These are phyloP conservation scores for Suillia variegata DNA, from an alignment of 2,888 invertebrate genomes.

Conservation along the genomic window DNA sequence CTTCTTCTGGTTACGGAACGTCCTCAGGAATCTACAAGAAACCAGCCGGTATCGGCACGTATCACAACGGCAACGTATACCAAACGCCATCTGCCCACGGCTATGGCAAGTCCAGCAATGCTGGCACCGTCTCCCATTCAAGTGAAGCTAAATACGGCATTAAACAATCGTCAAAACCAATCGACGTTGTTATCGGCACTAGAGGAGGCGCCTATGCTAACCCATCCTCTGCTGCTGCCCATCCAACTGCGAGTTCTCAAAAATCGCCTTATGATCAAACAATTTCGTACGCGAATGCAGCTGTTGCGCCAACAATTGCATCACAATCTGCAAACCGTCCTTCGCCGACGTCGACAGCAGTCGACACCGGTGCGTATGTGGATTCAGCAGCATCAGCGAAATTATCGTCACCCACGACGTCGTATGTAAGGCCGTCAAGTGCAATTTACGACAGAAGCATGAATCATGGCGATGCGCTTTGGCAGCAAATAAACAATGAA, in stretches of 20 bases:
- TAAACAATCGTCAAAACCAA: conserved; percentile 10
- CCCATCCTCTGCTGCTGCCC: conserved; percentile 24
- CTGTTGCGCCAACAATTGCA: conserved; percentile 33
- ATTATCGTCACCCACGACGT: background rate
- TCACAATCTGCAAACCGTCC: conserved; percentile 31
- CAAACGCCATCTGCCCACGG: background rate
- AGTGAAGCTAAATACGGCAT: conserved; percentile 10
- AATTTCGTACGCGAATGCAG: conserved; percentile 36
- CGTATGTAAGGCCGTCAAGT: background rate
- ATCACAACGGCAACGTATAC: background rate
- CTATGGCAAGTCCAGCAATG: background rate
- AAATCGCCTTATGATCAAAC: conserved; percentile 36
- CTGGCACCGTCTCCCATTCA: no score
- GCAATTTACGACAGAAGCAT: background rate
- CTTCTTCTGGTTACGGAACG: conserved; percentile 2
- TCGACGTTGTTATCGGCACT: no score
- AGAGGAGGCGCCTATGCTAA: conserved; percentile 18
- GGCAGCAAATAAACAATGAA: background rate
- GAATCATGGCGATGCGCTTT: conserved; percentile 1
- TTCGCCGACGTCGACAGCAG: conserved; percentile 38
- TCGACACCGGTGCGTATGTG: conserved; percentile 40
- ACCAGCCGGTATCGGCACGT: background rate
- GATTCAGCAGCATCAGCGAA: conserved; percentile 31
- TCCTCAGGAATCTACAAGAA: background rate
- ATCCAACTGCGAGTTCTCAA: conserved; percentile 35